Conservation (phyloP, 2,888 invertebrate species). For the Folsomia candida region DNA sequence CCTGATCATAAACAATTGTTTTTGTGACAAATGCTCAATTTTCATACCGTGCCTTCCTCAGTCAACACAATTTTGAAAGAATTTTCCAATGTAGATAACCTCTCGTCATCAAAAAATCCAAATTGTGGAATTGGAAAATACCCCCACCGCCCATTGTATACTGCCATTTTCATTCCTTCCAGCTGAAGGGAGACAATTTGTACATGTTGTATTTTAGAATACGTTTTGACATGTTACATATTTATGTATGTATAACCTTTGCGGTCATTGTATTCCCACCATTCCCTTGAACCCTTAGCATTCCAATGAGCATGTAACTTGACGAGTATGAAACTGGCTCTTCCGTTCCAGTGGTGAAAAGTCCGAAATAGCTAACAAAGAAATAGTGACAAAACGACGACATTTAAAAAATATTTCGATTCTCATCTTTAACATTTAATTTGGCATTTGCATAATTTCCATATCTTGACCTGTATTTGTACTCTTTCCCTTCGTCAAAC, state of each 20-base stretch:
- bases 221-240: too few species aligned
- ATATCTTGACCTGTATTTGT: conserved; percentile 43
- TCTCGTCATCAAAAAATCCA: conserved; percentile 25
- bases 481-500: conserved; percentile 43
- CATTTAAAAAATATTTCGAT: too few species aligned
- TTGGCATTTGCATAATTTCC: too few species aligned
- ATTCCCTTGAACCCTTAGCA: conserved; percentile 40
- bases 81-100: conserved; percentile 38
- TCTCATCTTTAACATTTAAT: too few species aligned
- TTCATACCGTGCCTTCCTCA: conserved; percentile 45
- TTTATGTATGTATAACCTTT: conserved; percentile 28
- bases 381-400: too few species aligned
- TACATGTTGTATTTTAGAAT: background rate
- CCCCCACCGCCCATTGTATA: conserved; percentile 50
- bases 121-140: conserved; percentile 48
- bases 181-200: conserved; percentile 26
- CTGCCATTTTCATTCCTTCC: conserved; percentile 42
- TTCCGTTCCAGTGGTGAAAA: too few species aligned
- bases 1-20: background rate
- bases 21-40: too few species aligned
- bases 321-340: too few species aligned
- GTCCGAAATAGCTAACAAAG: too few species aligned
- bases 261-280: conserved; percentile 33
- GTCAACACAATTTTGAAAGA: conserved; percentile 41
- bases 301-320: conserved; percentile 40